Percentiles rank a stretch among this genome's conserved stretches.
phyloP scores from a whole-genome alignment of 2,797 vertebrate species.

The Rhabdomys pumilio region DNA sequence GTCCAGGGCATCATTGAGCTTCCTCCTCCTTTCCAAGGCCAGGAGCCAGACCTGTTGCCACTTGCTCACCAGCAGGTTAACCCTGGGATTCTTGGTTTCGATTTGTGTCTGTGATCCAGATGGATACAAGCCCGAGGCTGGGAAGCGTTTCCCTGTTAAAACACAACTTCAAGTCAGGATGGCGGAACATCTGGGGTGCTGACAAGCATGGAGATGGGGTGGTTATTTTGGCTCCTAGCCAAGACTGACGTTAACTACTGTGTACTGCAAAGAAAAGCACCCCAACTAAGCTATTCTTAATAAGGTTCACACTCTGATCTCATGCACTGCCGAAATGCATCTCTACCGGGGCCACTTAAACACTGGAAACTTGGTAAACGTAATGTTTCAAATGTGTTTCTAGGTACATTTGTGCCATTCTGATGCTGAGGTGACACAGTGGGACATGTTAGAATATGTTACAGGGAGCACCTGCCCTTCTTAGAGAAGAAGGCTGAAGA shows the following conservation, averaged over 20 bases:
- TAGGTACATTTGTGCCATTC: neutral
- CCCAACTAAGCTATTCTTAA: neutral
- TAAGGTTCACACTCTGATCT: neutral
- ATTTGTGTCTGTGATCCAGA: slow-evolving; percentile 94
- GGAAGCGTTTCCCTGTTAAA: slow-evolving; percentile 96
- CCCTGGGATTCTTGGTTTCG: slow-evolving; percentile 97
- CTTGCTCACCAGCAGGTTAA: slow-evolving; percentile 98
- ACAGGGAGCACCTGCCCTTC: neutral
- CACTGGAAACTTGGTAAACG: neutral
- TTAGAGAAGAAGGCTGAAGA: neutral
- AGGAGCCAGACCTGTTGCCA: slow-evolving; percentile 99
- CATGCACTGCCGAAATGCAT: neutral
- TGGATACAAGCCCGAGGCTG: slow-evolving; percentile 94
- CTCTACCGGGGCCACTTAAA: neutral
- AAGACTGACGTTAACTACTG: neutral
- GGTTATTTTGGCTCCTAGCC: neutral
- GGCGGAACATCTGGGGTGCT: neutral
- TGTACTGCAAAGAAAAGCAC: neutral
- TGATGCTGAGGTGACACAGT: neutral
- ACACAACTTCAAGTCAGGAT: slow-evolving; percentile 66
- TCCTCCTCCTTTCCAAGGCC: slow-evolving; percentile 96
- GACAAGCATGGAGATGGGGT: neutral
- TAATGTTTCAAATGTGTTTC: neutral
- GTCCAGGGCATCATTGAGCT: slow-evolving; percentile 98
- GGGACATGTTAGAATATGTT: neutral